A percentile compares a stretch with the other conserved stretches of the same genome.
These are phyloP conservation scores for Epirrhoe tristata DNA, from an alignment of 2,888 invertebrate species.

Conservation along the genomic window DNA sequence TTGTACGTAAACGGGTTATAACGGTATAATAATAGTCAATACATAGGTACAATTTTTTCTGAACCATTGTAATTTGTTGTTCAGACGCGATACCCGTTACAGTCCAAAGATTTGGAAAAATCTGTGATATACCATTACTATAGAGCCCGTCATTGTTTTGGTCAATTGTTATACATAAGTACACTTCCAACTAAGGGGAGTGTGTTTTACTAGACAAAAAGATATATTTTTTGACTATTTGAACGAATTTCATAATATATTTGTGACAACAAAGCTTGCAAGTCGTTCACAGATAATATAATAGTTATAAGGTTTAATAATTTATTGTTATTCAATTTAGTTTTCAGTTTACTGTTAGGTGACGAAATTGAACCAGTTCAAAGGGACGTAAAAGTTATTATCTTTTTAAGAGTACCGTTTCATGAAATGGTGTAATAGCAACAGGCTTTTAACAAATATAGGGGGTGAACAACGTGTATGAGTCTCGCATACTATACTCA, in stretches of 20 bases:
- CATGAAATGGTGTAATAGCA: slow-evolving; percentile 65
- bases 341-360: slow-evolving; percentile 82
- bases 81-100: slow-evolving; percentile 74
- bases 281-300: slow-evolving; percentile 81
- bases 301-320: slow-evolving; percentile 85
- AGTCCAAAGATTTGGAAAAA: slow-evolving; percentile 85
- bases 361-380: slow-evolving; percentile 84
- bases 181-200: slow-evolving; percentile 70
- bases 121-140: slow-evolving; percentile 84
- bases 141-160: slow-evolving; percentile 82
- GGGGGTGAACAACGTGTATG: slow-evolving; percentile 80
- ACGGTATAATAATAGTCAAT: slow-evolving; percentile 63
- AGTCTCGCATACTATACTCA: slow-evolving; percentile 67
- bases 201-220: slow-evolving; percentile 80
- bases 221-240: slow-evolving; percentile 86
- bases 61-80: slow-evolving; percentile 60
- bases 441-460: slow-evolving; percentile 65
- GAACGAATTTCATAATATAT: slow-evolving; percentile 76
- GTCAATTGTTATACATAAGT: slow-evolving; percentile 84
- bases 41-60: slow-evolving; percentile 76
- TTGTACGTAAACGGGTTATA: slow-evolving; percentile 80
- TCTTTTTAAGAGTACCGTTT: slow-evolving; percentile 74
- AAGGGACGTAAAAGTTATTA: slow-evolving; percentile 84
- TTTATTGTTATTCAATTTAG: slow-evolving; percentile 85
- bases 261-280: slow-evolving; percentile 80